Percentiles rank a stretch among this genome's conserved stretches.
Evolutionary conservation across 2,797 vertebrate genomes (phyloP).

Genomic region (Pipistrellus pygmaeus): DNA sequence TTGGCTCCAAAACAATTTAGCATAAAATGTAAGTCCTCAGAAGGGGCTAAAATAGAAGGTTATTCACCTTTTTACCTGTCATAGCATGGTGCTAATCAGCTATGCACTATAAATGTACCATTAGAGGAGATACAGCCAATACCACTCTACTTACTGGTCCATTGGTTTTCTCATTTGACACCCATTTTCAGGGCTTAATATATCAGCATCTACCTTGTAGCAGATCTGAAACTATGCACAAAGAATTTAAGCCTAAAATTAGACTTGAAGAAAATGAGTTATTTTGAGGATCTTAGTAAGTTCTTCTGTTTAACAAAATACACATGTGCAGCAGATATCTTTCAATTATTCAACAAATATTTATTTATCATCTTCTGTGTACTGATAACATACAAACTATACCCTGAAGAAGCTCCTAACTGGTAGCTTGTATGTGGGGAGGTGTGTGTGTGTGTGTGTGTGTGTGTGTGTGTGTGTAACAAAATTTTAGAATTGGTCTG

Average conservation of each 20-base stretch:
- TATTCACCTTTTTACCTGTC: slow-evolving; percentile 66
- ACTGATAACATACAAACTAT: background rate
- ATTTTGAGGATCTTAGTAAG: background rate
- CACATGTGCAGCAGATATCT: background rate
- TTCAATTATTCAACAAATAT: slow-evolving; percentile 52
- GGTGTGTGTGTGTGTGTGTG: background rate
- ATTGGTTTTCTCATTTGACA: slow-evolving; percentile 74
- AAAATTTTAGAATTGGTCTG: background rate
- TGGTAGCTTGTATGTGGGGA: background rate
- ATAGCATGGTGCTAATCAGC: slow-evolving; percentile 42
- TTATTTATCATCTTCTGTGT: background rate
- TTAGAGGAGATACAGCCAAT: slow-evolving; percentile 45
- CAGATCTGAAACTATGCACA: slow-evolving; percentile 47
- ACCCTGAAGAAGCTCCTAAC: background rate
- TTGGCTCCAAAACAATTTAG: slow-evolving; percentile 5
- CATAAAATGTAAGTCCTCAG: background rate
- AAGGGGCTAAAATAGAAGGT: background rate
- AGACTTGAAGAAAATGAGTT: slow-evolving; percentile 6
- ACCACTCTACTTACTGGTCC: slow-evolving; percentile 38
- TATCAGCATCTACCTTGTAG: slow-evolving; percentile 22
- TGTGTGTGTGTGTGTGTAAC: background rate
- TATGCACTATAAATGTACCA: slow-evolving; percentile 54
- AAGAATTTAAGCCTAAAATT: slow-evolving; percentile 11
- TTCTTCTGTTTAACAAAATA: slow-evolving; percentile 18
- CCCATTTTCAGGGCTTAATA: slow-evolving; percentile 60